These are phyloP conservation scores for Drosophila pseudoobscura DNA, from an alignment of 1,140 invertebrate genomes.

Conservation along the genomic window DNA sequence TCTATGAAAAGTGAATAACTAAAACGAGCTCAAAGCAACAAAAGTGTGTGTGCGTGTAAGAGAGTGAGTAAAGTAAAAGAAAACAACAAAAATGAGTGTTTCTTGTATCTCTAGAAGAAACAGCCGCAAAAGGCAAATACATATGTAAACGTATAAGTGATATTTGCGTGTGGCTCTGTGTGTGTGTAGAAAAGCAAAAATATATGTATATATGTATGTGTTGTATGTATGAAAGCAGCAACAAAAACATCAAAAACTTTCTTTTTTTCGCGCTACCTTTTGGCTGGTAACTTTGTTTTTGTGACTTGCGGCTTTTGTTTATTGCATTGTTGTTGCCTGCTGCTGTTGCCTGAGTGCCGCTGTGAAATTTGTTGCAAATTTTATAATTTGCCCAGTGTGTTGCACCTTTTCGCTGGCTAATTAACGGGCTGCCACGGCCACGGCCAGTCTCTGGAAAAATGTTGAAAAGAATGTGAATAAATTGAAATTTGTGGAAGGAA, in stretches of 20 bases:
- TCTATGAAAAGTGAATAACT: constrained; percentile 80
- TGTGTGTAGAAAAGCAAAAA: constrained; percentile 70
- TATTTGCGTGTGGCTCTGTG: constrained; percentile 55
- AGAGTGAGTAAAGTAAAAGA: constrained; percentile 37
- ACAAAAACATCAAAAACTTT: constrained; percentile 72
- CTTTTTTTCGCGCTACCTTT: constrained; percentile 78
- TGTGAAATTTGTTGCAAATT: constrained; percentile 76
- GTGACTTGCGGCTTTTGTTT: constrained; percentile 46
- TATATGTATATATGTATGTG: constrained; percentile 9
- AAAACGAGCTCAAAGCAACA: constrained; percentile 54
- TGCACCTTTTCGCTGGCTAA: constrained; percentile 37
- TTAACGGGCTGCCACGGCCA: constrained; percentile 13
- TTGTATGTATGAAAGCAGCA: constrained; percentile 40
- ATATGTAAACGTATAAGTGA: constrained; percentile 73
- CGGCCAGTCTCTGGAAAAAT: constrained; percentile 17
- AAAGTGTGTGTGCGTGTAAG: constrained; percentile 16
- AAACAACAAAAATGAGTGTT: constrained; percentile 35
- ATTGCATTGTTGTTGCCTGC: background rate
- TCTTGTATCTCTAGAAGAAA: constrained; percentile 37
- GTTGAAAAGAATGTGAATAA: constrained; percentile 17
- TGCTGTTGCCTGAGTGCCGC: constrained; percentile 8
- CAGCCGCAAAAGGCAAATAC: constrained; percentile 57
- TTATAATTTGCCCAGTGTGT: constrained; percentile 24
- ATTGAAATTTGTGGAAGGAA: constrained; percentile 10
- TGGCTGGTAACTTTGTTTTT: constrained; percentile 47